phyloP scores from a whole-genome alignment of 2,797 vertebrate genomes.

The Hippopotamyrus pictus region DNA sequence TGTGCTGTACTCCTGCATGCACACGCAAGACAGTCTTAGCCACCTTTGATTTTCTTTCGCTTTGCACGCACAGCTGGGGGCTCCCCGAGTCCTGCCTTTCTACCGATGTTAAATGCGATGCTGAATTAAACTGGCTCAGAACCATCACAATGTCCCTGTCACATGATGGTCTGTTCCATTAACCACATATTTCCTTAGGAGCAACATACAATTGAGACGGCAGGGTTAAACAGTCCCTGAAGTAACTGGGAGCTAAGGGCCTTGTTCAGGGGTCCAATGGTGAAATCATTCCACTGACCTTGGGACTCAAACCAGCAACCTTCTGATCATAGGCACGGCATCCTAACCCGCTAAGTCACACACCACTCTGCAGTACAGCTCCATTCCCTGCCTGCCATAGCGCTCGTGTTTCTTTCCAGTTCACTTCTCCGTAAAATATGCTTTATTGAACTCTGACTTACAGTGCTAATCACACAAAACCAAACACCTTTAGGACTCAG shows the following conservation, averaged over 20 bases:
- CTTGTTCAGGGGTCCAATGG: background rate
- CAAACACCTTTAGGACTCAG: background rate
- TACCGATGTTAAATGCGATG: background rate
- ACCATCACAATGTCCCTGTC: background rate
- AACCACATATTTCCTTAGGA: background rate
- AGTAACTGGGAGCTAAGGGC: background rate
- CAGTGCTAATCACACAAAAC: background rate
- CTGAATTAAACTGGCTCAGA: background rate
- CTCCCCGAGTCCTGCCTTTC: background rate
- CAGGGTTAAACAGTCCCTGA: background rate
- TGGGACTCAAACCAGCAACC: background rate
- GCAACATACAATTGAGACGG: background rate
- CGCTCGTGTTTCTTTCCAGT: background rate
- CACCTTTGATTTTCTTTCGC: background rate
- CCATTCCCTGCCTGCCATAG: background rate
- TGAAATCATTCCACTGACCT: background rate
- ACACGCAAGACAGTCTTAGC: background rate
- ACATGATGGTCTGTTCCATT: background rate
- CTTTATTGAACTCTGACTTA: background rate
- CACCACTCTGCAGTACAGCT: background rate
- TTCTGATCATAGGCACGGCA: background rate
- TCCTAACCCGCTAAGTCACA: background rate
- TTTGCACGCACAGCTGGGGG: background rate
- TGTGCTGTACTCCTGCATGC: background rate
- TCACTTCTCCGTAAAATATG: background rate